Base-by-base conservation (phyloP, 2,113 vertebrate species). In the Prunella fulvescens region DNA sequence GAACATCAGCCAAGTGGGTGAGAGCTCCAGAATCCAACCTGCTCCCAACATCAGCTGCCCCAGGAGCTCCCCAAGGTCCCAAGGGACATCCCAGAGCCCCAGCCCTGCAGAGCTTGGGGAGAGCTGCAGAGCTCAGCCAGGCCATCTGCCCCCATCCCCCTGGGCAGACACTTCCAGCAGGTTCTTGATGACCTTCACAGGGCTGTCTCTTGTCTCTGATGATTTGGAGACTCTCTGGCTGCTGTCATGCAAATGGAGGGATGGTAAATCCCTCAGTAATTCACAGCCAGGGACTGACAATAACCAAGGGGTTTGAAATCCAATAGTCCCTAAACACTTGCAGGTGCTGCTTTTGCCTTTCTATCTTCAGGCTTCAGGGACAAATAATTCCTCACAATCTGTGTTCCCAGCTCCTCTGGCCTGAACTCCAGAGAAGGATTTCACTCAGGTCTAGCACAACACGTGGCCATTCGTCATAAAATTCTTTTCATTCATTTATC, bases 401-500 rank as follows among this genome's bases (percentile, higher is more conserved):
- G 24, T 62, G 89, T 60, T 81, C 57, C 80, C 3, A 0, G 53
- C 54, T 54, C 51, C 33, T 86, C 58, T 69, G 0, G 0, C 66
- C 87, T 81, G 60, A 77, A 24, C 90, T 74, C 89, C 0, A 0
- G 66, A 81, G 81, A 73, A 92, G 81, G 81, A 67, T 92, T 89
- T 95, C 57, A 39, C 13, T 80, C 28, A n/a, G 85, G 44, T 70
- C 74, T 40, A 40, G 54, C 79, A 42, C 93, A 48, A 9, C 1
- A 1, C 17, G 14, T 1, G 20, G 76, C 64, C 86, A 31, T 78
- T 57, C 47, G 37, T 96, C 92, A 77, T 35, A 20, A 61, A 86
- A 84, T 87, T 79, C 87, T 87, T 95, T 93, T 86, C 79, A 82
- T 64, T 95, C 93, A 77, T 96, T 89, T 90, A 57, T 93, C 92